These are phyloP conservation scores for Rotaria macrura DNA, from an alignment of 2,888 invertebrate genomes.

Conservation along the genomic window DNA sequence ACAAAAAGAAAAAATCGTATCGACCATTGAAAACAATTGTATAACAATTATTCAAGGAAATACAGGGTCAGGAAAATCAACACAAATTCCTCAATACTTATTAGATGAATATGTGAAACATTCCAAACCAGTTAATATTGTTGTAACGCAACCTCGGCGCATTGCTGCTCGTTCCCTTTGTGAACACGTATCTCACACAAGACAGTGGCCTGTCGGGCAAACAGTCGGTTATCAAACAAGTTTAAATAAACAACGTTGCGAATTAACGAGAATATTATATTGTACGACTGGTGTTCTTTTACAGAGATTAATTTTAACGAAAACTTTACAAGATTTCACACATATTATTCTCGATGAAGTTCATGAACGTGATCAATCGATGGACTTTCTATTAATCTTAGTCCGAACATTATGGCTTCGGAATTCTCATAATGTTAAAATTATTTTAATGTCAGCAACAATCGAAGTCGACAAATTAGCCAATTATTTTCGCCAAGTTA, in stretches of 20 bases:
- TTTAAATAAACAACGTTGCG: conserved; percentile 50
- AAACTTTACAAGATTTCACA: conserved; percentile 56
- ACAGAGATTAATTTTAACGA: conserved; percentile 67
- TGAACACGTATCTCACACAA: conserved; percentile 68
- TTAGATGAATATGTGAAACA: conserved; percentile 64
- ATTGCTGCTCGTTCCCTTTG: conserved; percentile 85
- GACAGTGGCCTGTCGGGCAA: conserved; percentile 69
- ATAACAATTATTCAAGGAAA: conserved; percentile 31
- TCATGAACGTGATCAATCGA: conserved; percentile 79
- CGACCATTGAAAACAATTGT: background rate
- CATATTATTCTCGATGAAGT: conserved; percentile 84
- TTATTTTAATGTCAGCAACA: conserved; percentile 87
- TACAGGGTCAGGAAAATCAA: conserved; percentile 83
- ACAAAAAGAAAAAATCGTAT: background rate
- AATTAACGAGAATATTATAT: conserved; percentile 68
- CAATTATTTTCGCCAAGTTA: conserved; percentile 56
- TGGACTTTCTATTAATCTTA: conserved; percentile 75
- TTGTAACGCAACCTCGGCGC: conserved; percentile 79
- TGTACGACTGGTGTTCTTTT: conserved; percentile 79
- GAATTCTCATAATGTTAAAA: conserved; percentile 43
- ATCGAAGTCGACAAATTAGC: conserved; percentile 65
- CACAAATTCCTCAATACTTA: conserved; percentile 78
- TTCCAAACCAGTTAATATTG: conserved; percentile 64
- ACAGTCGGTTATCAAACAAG: conserved; percentile 72
- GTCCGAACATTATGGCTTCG: conserved; percentile 60